A percentile compares a stretch with the other conserved stretches of the same genome.
Evolutionary conservation across 2,888 invertebrate genomes (phyloP).

Genomic region (Drosophila recens): DNA sequence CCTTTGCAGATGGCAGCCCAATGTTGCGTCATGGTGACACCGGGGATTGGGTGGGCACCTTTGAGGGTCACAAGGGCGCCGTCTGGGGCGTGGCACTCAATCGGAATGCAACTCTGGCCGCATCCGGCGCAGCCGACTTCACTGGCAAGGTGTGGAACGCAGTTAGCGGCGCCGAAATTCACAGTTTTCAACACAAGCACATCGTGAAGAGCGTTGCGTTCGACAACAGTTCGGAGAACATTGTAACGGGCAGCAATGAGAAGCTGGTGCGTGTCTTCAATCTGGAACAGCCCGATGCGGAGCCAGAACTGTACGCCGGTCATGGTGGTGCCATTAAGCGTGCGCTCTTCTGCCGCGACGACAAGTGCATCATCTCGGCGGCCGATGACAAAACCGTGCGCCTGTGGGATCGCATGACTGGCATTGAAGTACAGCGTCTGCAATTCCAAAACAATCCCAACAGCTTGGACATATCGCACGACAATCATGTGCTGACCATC

Average conservation of each 20-base stretch:
- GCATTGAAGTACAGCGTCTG: slow-evolving; percentile 92
- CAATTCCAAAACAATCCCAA: slow-evolving; percentile 94
- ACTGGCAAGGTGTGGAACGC: slow-evolving; percentile 99
- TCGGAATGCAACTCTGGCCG: slow-evolving; percentile 94
- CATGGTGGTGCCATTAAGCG: slow-evolving; percentile 94
- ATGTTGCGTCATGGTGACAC: slow-evolving; percentile 99
- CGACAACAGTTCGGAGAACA: slow-evolving; percentile 91
- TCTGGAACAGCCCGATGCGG: slow-evolving; percentile 93
- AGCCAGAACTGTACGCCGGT: slow-evolving; percentile 92
- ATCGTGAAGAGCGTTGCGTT: slow-evolving; percentile 98
- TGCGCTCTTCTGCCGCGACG: slow-evolving; percentile 93
- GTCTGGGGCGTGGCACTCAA: slow-evolving; percentile 99
- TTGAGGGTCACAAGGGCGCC: slow-evolving; percentile 99
- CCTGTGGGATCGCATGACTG: slow-evolving; percentile 93
- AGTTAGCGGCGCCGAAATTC: slow-evolving; percentile 94
- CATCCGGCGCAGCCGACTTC: slow-evolving; percentile 98
- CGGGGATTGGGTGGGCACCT: slow-evolving; percentile 99
- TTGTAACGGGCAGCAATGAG: slow-evolving; percentile 97
- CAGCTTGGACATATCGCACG: slow-evolving; percentile 95
- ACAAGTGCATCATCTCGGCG: slow-evolving; percentile 93
- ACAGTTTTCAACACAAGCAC: slow-evolving; percentile 97
- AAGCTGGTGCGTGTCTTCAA: slow-evolving; percentile 96
- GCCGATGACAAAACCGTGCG: slow-evolving; percentile 97
- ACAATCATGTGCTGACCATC: slow-evolving; percentile 94
- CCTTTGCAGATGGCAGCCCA: slow-evolving; percentile 94